phyloP scores from a whole-genome alignment of 2,888 invertebrate genomes.

The Drosophila neonasuta region DNA sequence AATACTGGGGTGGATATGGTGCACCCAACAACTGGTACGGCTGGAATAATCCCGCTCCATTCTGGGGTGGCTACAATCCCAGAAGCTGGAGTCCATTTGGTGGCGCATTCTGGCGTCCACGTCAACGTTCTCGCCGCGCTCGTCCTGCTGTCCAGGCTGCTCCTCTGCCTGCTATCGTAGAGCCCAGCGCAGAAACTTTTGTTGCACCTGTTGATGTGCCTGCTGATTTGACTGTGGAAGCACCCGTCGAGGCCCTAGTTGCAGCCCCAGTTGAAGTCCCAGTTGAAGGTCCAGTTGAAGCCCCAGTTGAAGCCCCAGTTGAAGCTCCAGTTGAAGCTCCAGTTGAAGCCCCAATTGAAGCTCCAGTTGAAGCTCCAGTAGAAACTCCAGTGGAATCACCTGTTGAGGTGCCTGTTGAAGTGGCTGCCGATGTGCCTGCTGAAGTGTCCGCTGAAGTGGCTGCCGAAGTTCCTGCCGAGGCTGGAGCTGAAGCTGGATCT shows the following conservation, averaged over 20 bases:
- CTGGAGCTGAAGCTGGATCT: not conserved
- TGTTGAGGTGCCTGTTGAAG: not conserved
- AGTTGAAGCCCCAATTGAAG: not conserved
- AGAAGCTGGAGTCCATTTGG: slow-evolving; percentile 24
- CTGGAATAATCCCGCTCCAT: slow-evolving; percentile 31
- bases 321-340: not conserved
- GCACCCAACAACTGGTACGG: slow-evolving; percentile 20
- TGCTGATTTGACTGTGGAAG: not conserved
- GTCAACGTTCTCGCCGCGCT: not conserved
- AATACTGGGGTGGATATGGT: slow-evolving; percentile 39
- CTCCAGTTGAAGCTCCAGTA: not conserved
- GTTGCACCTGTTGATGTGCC: not conserved
- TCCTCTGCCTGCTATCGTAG: not conserved
- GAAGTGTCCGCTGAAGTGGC: not conserved
- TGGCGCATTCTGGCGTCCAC: slow-evolving; percentile 19
- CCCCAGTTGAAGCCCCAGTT: not conserved
- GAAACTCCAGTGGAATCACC: not conserved
- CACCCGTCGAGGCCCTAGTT: not conserved
- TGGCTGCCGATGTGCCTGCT: not conserved
- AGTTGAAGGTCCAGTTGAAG: not conserved
- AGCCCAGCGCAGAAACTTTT: slow-evolving; percentile 1
- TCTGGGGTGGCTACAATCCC: slow-evolving; percentile 24
- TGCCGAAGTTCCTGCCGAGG: not conserved
- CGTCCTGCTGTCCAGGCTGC: not conserved
- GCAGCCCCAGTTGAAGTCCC: not conserved